These are phyloP conservation scores for Seriola dumerili DNA, from an alignment of 2,113 vertebrate genomes.

Conservation along the genomic window DNA sequence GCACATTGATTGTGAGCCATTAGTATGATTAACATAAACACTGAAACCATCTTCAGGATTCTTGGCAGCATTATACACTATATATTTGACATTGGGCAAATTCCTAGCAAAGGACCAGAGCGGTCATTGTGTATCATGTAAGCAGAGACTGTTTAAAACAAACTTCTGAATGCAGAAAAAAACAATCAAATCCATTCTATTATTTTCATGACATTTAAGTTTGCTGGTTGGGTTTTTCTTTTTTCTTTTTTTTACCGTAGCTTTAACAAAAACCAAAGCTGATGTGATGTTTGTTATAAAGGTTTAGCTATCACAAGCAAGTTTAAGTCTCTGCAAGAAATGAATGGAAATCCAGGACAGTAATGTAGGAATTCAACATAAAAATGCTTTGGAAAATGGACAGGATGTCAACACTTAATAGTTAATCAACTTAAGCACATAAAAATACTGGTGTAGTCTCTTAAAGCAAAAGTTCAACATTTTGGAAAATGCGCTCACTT, in stretches of 20 bases:
- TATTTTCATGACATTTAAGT: no score
- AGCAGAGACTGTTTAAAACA: not conserved
- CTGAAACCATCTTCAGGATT: not conserved
- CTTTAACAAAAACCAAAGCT: no score
- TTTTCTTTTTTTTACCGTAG: no score
- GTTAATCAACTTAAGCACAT: not conserved
- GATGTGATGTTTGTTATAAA: no score
- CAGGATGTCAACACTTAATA: not conserved
- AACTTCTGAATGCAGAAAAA: not conserved
- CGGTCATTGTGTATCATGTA: not conserved
- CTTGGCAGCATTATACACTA: slow-evolving; percentile 3
- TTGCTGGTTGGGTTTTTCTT: no score
- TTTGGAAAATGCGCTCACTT: not conserved
- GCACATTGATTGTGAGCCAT: slow-evolving; percentile 35
- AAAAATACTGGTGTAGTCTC: not conserved
- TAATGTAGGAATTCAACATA: not conserved
- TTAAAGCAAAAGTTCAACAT: not conserved
- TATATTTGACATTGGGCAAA: not conserved
- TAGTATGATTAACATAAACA: slow-evolving; percentile 36
- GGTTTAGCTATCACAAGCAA: no score
- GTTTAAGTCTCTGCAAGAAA: no score
- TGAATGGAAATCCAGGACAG: no score
- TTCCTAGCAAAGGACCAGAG: not conserved
- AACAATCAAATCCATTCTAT: no score
- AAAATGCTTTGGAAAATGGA: not conserved